These are phyloP conservation scores for Remorina albescens DNA, from an alignment of 2,797 vertebrate genomes.

Conservation along the genomic window DNA sequence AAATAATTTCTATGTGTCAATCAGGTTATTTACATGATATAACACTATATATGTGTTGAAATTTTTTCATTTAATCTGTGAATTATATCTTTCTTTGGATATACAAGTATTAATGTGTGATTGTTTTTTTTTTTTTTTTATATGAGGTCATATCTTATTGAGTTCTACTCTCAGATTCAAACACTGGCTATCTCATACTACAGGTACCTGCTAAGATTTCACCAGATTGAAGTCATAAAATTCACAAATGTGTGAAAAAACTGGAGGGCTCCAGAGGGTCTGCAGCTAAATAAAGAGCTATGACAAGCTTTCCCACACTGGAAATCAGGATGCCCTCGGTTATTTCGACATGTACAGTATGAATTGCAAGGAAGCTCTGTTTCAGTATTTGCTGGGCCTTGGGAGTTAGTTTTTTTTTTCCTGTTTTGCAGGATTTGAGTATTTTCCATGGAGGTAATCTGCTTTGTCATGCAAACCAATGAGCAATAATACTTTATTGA, in stretches of 20 bases:
- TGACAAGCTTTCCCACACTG: slow-evolving; percentile 1
- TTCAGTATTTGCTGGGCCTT: slow-evolving; percentile 6
- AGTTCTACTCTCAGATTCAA: slow-evolving; percentile 35
- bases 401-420: slow-evolving; percentile 4
- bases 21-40: slow-evolving; percentile 6
- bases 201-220: slow-evolving; percentile 32
- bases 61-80: slow-evolving; percentile 4
- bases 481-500: not conserved
- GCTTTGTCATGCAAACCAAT: slow-evolving; percentile 2
- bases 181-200: slow-evolving; percentile 22
- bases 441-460: not conserved
- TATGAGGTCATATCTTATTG: not conserved
- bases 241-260: slow-evolving; percentile 46
- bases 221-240: slow-evolving; percentile 46
- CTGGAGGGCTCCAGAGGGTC: slow-evolving; percentile 38
- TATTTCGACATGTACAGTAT: not conserved
- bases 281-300: slow-evolving; percentile 43
- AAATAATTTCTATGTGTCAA: slow-evolving; percentile 13
- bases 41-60: not conserved
- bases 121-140: too few species aligned
- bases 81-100: not conserved
- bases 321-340: slow-evolving; percentile 22
- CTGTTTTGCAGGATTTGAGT: not conserved
- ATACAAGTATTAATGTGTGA: not conserved
- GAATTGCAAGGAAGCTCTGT: not conserved